Percentiles rank a stretch among this genome's conserved stretches.
Conservation (phyloP, 1,140 invertebrate species). For the Caligus rogercresseyi region DNA sequence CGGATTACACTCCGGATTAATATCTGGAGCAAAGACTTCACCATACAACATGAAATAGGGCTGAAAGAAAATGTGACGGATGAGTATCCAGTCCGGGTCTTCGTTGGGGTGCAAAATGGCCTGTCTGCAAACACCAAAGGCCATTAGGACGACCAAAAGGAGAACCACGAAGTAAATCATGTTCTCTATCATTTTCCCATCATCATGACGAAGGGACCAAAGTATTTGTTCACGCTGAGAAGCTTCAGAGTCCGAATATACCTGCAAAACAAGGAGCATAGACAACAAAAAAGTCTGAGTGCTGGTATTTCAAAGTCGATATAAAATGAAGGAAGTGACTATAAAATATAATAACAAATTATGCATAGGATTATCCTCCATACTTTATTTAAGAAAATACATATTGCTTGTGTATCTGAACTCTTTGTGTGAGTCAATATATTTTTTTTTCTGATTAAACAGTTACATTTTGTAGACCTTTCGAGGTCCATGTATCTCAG, state of each 20-base stretch:
- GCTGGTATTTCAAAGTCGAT: too few relatives aligned
- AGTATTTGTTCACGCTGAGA: conserved; percentile 81
- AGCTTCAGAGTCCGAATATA: conserved; percentile 89
- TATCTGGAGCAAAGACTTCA: conserved; percentile 84
- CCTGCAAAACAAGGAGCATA: conserved; percentile 22
- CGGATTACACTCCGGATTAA: conserved; percentile 36
- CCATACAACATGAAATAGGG: conserved; percentile 92
- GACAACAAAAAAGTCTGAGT: too few relatives aligned
- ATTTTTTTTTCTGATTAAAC: too few relatives aligned
- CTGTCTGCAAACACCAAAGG: conserved; percentile 84
- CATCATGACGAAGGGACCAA: conserved; percentile 92
- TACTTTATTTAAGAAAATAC: too few relatives aligned
- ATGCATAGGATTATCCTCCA: too few relatives aligned
- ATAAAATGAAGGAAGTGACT: too few relatives aligned
- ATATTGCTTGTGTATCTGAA: too few relatives aligned
- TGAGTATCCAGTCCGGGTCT: conserved; percentile 63
- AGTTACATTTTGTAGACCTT: too few relatives aligned
- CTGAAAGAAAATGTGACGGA: conserved; percentile 68
- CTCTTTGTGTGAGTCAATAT: too few relatives aligned
- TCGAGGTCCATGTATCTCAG: too few relatives aligned
- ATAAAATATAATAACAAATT: too few relatives aligned
- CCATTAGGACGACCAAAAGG: conserved; percentile 80
- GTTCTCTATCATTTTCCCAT: conserved; percentile 96
- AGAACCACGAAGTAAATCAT: conserved; percentile 92
- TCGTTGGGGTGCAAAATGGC: conserved; percentile 75